Base-by-base conservation (phyloP, 2,888 invertebrate species). In the Zygaena filipendulae region DNA sequence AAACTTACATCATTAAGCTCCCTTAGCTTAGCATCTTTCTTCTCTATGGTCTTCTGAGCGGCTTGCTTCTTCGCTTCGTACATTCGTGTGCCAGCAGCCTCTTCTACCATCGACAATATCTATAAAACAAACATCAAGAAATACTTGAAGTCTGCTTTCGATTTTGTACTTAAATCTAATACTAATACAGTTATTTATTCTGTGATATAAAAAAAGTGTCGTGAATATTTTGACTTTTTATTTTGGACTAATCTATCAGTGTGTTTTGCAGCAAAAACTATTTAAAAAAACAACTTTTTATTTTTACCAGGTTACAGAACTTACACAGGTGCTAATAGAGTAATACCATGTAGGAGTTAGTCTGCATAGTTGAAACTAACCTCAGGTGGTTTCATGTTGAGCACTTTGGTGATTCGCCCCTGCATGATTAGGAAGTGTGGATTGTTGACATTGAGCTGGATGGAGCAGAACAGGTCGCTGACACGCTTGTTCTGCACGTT, bases 381-480 rank as follows among this genome's bases (percentile, higher is more conserved):
- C 84, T 99, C 98, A 23, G 87, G 85, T 0, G 99, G 97, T 59
- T 97, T 99, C 98, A 99, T 99, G 62, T 96, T 98, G 13, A 99
- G 81, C 2, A 99, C 98, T 81, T 99, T 98, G 2, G 98, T 98
- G 43, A 99, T 97, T 40, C 96, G 86, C 0, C 99, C 99, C 82
- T 99, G 99, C 98, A 99, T 98, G 52, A 99, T 99, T 18, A 99
- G 85, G 71, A 98, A 99, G 66, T 99, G 97, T 0, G 99, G 99
- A 77, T 99, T 99, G 75, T 99, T 99, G 2, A 99, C 95, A 57
- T 99, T 99, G 20, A 99, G 81, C 59, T 97, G 97, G 4, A 99
- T 91, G 0, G 97, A 95, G 49, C 95, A 93, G 69, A 99, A 99
- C 57, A 99, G 80, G 67, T 99, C 99, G 21, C 89, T 88, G 1